Base-by-base conservation (phyloP, 2,113 vertebrate species). In the Cervus canadensis region DNA sequence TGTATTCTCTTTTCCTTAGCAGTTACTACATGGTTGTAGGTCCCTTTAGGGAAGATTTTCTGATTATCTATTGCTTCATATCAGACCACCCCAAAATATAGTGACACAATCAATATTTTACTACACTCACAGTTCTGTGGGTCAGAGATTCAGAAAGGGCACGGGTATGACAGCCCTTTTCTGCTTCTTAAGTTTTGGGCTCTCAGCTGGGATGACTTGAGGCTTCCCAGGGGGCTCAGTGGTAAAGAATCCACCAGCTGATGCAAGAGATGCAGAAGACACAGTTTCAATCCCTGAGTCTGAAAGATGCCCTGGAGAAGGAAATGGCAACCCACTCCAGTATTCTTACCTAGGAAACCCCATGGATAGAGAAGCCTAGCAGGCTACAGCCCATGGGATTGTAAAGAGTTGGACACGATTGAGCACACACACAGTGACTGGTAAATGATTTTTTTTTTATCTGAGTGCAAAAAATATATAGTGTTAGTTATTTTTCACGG, bases 351-450 rank as follows among this genome's bases (percentile, higher is more conserved):
- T 76, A 26, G 12, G 40, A 43, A 76, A 43, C 23, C 40, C 71
- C 40, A 26, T 26, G 23, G 40, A 26, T 15, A 14, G 21, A 26
- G 23, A 40, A 40, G 67, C 67, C 67, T 40, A 10, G 67, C 67
- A 74, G 67, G 36, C 67, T 40, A 40, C 36, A 74, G 36, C 36
- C 10, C 36, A 40, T 74, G 5, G 19, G 67, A 40, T 40, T 74
- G n/a, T 40, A 13, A 40, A 12, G n/a, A 40, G 10, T 25, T 40
- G 36, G 40, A 43, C 40, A 26, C 3, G 0, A 76, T 25, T 76
- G 71, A 76, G 40, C 6, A 14, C 6, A 14, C 40, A 43, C 0
- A 0, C 12, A 43, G 23, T 30, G 40, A 54, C 25, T 40, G 7
- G 16, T 60, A 40, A 64, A 50, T 26, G 0, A 5, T 92, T 57